Evolutionary conservation across 2,888 invertebrate genomes (phyloP).

Genomic region (Phaonia tiefii): DNA sequence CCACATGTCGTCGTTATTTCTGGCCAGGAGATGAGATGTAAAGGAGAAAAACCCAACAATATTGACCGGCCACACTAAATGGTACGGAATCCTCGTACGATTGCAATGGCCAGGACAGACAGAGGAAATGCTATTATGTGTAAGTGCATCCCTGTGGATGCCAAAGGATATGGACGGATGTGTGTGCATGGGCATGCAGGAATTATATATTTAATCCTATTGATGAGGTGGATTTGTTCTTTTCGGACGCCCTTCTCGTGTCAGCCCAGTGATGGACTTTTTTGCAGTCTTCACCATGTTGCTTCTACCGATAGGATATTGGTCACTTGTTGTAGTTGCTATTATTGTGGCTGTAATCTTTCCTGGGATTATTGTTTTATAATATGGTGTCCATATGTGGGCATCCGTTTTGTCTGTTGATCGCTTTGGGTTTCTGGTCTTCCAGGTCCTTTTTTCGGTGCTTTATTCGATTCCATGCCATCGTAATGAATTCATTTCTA

Average conservation of each 20-base stretch:
- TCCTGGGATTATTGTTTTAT: constrained; percentile 39
- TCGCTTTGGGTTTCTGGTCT: no score
- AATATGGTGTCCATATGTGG: constrained; percentile 36
- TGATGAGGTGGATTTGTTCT: constrained; percentile 33
- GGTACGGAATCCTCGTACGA: background rate
- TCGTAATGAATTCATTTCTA: constrained; percentile 28
- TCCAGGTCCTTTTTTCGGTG: background rate
- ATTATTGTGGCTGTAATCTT: constrained; percentile 55
- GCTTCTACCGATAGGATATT: constrained; percentile 18
- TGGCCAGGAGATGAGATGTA: constrained; percentile 36
- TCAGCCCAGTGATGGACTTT: background rate
- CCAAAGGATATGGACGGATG: background rate
- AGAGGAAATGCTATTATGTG: constrained; percentile 33
- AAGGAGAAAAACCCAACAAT: constrained; percentile 26
- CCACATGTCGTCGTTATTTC: constrained; percentile 43
- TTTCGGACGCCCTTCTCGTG: background rate
- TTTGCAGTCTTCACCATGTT: constrained; percentile 32
- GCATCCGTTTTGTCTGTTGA: background rate
- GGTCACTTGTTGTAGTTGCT: constrained; percentile 40
- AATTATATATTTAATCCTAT: constrained; percentile 44
- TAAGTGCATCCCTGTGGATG: constrained; percentile 27
- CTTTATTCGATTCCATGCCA: constrained; percentile 22
- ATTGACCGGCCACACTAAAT: background rate
- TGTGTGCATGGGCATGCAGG: constrained; percentile 1
- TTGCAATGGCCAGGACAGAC: constrained; percentile 25